Base-by-base conservation (phyloP, 2,797 vertebrate genomes). In the Alosa sapidissima region DNA sequence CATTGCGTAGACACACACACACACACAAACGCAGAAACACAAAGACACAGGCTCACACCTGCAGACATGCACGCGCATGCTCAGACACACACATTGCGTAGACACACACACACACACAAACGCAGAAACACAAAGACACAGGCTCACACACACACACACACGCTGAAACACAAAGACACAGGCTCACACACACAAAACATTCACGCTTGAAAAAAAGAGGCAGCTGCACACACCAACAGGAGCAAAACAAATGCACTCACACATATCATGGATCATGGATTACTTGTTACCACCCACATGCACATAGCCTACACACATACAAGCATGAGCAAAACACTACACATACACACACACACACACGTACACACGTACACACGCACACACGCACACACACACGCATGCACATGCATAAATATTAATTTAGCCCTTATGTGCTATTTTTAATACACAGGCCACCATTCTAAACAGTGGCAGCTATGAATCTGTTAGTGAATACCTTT, bases 181-280 rank as follows among this genome's bases (percentile, higher is more conserved):
- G 1, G 28, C n/a, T 5, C 21, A 11, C 28, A 36, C 65, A 36
- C 65, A 72, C 33, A 62, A 0, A 62, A 72, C 65, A 72, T 13
- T 14, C 62, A 65, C n/a, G 24, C 24, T 9, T 7, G 33, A 1
- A 41, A 28, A 28, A 72, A 0, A 36, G 6, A 72, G 11, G 28
- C 65, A 36, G 21, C 7, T 60, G 19, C 55, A n/a, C 5, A 7
- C 19, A 7, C 19, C 55, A 13, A 1, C 13, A 52, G 14, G 51
- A 2, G 1, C 11, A 52, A 14, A 52, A 52, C 11, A 52, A 52
- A 52, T 52, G 14, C 13, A 52, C 14, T 16, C 16, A 19, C 54
- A 21, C 54, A 55, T 54, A 16, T 87, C 85, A 91, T 95, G 90
- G 89, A 93, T 95, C 93, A 94, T 90, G 54, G 54, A 55, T 90